Conservation (phyloP, 2,888 invertebrate genomes). For the Crepidodera aurea region DNA sequence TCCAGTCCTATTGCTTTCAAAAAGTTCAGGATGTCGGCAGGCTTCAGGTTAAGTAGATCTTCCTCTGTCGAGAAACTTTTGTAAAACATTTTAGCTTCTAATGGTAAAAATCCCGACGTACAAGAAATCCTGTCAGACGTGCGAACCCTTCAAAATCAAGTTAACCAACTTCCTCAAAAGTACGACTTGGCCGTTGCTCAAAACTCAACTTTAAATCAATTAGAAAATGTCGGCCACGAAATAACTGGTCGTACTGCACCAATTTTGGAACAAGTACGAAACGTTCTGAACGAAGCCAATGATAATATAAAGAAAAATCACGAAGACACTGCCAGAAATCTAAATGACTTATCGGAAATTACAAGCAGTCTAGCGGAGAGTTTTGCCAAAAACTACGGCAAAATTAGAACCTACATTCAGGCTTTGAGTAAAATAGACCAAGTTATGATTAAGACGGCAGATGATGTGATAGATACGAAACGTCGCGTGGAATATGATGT, state of each 20-base stretch:
- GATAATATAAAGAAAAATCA: conserved; percentile 47
- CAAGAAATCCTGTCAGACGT: conserved; percentile 47
- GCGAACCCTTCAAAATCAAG: conserved; percentile 48
- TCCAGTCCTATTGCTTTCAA: too few species aligned
- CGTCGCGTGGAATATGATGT: conserved; percentile 85
- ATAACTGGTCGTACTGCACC: conserved; percentile 18
- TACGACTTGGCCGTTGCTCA: conserved; percentile 66
- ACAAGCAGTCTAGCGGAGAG: conserved; percentile 67
- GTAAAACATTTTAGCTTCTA: not conserved
- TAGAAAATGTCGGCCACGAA: conserved; percentile 20
- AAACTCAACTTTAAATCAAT: conserved; percentile 66
- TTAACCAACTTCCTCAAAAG: conserved; percentile 60
- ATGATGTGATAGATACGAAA: conserved; percentile 84
- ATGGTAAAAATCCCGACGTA: conserved; percentile 38
- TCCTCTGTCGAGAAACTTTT: too few species aligned
- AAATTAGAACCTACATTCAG: conserved; percentile 62
- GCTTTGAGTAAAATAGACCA: conserved; percentile 77
- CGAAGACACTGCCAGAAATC: conserved; percentile 48
- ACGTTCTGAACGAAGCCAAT: conserved; percentile 1
- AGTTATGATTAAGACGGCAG: conserved; percentile 82
- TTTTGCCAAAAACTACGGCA: conserved; percentile 65
- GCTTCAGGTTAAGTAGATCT: too few species aligned
- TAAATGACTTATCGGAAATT: conserved; percentile 61
- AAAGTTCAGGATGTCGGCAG: too few species aligned
- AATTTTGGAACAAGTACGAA: not conserved